Base-by-base conservation (phyloP, 2,888 invertebrate genomes). In the Ryuthela nishihirai region DNA sequence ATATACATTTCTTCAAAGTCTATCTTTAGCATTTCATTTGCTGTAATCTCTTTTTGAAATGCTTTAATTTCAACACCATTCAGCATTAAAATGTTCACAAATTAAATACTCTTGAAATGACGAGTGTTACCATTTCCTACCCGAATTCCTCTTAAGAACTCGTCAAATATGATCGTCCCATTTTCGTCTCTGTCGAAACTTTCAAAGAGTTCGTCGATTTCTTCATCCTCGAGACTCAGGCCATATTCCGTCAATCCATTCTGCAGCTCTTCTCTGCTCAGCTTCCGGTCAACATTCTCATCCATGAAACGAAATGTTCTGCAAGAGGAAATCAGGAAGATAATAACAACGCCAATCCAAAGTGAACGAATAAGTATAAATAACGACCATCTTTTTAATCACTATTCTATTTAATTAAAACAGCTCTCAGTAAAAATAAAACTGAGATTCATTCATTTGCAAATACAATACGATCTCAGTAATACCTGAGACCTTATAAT, bases 241-340 rank as follows among this genome's bases (percentile, higher is more conserved):
- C 90, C 91, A 7, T 84, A 82, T 62, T 91, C 87, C 50, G 77
- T 78, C 63, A 94, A 77, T 1, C 93, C 93, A 62, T 83, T 81
- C 5, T 78, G 72, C 72, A 97, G 92, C 74, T 95, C 93, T 10
- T 87, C 86, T 59, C 81, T 77, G 70, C 82, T 88, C 55, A 97
- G 73, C 40, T 82, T 79, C 72, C 85, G 87, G 75, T 84, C 92
- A 36, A 87, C 88, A 73, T 95, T 92, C 61, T 92, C 88, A 72
- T 95, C 94, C 85, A 95, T 88, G 44, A 86, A 81, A 45, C 90
- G 84, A 74, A 97, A 94, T 65, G 86, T 76, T 72, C 88, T 88
- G 67, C 2, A 61, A 52, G 38, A 54, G 34, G 24, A 18, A 25
- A 41, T 21, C 4, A 44, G 4, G n/a, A 12, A n/a, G n/a, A n/a